Evolutionary conservation across 2,888 invertebrate genomes (phyloP), one percentile per base, ranked within the genome.

Genomic region (Brenthis ino): DNA sequence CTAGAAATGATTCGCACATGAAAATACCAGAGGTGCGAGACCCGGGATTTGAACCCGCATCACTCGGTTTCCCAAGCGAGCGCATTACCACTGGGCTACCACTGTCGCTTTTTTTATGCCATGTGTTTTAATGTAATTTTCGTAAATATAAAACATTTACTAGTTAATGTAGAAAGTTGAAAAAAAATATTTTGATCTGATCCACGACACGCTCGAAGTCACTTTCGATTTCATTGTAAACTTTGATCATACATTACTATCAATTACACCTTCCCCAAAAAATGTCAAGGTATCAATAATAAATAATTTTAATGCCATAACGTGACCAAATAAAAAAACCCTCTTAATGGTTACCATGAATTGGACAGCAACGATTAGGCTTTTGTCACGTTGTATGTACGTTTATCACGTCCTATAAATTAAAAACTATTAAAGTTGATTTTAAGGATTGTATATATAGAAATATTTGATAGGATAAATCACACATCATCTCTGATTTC

Each of bases 351-450:
- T 68, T 51, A 64, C 63, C 57, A 60, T 48, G 48, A 28, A n/a
- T 80, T 80, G 84, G 88, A 90, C 89, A 88, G 85, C 82, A 79
- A 84, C 83, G 86, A 88, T 90, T 89, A 88, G 81, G 77, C 76
- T 79, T 82, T 84, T 90, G 90, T 90, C 89, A 91, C 88, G 89
- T 75, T 75, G 80, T 79, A 71, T 77, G 84, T 85, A 80, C 75
- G 76, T 79, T 82, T 84, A 83, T 88, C 89, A 90, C 88, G 89
- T 86, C 76, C 74, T 75, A 76, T 55, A 51, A 65, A 68, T 74
- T 79, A 76, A 80, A 76, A 77, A 81, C 80, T 74, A 85, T 87
- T 85, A 86, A 76, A 75, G 79, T 76, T 43, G 80, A 82, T 82
- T 86, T 79, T 82, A 77, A 79, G 73, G 79, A 81, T 79, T 77